phyloP scores from a whole-genome alignment of 2,888 invertebrate species.

The Incurvaria masculella region DNA sequence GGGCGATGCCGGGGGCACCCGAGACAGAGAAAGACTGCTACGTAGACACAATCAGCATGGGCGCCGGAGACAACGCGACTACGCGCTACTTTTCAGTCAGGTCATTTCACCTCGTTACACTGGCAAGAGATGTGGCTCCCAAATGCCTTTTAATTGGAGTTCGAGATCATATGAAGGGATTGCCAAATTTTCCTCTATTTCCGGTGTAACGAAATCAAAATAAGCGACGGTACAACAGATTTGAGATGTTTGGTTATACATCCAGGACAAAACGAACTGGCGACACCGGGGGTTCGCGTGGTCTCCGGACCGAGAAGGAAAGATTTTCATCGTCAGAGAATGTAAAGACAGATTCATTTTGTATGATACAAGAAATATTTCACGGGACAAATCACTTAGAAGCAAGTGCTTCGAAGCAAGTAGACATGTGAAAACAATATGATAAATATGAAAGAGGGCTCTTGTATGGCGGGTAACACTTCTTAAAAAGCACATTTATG shows the following conservation, averaged over 20 bases:
- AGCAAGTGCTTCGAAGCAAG: constrained; percentile 41
- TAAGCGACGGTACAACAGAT: neutral
- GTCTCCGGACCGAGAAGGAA: neutral
- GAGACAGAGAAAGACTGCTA: constrained; percentile 9
- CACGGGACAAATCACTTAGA: constrained; percentile 34
- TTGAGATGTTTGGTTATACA: too few relatives aligned
- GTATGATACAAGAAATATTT: constrained; percentile 26
- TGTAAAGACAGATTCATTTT: constrained; percentile 16
- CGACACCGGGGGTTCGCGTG: constrained; percentile 29
- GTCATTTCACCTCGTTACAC: too few relatives aligned
- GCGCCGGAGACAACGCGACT: neutral
- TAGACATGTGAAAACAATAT: constrained; percentile 36
- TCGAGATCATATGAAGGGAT: neutral
- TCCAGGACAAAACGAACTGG: constrained; percentile 3
- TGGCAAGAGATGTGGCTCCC: too few relatives aligned
- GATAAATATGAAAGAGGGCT: constrained; percentile 26
- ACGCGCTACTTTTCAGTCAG: too few relatives aligned
- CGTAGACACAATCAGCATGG: constrained; percentile 16
- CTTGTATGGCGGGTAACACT: constrained; percentile 1
- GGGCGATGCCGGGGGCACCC: constrained; percentile 20
- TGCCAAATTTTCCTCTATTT: constrained; percentile 20
- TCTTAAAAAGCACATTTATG: constrained; percentile 55
- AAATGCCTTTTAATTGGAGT: constrained; percentile 1
- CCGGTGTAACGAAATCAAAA: constrained; percentile 19
- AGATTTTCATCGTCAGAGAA: constrained; percentile 20